Conservation (phyloP, 1,140 invertebrate species). For the Dreissena polymorpha region DNA sequence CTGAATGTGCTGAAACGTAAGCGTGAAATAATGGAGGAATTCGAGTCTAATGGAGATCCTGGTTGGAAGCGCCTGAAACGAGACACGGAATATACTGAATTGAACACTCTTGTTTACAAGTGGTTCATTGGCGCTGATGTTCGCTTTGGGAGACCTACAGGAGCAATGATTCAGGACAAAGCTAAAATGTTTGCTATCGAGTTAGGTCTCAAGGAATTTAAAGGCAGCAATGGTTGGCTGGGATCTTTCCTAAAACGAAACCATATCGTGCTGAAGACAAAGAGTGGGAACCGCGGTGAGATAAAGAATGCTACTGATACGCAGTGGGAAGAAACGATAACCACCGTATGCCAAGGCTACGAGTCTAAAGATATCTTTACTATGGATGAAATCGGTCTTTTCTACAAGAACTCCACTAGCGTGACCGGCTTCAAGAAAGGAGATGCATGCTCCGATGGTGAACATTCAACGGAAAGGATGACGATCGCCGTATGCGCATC, state of each 20-base stretch:
- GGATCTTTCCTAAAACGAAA: conserved; percentile 4
- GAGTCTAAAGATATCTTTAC: not conserved
- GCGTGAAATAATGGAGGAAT: conserved; percentile 21
- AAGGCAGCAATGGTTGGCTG: conserved; percentile 6
- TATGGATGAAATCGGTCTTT: not conserved
- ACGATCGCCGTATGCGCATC: not conserved
- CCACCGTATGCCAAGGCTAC: not conserved
- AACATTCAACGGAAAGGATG: not conserved
- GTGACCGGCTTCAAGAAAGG: not conserved
- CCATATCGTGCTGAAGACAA: not conserved
- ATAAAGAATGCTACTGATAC: not conserved
- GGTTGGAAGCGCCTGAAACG: not conserved
- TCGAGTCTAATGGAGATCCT: not conserved
- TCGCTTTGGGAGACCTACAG: not conserved
- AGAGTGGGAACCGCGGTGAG: not conserved
- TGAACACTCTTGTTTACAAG: conserved; percentile 9
- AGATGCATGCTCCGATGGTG: not conserved
- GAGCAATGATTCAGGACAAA: conserved; percentile 1
- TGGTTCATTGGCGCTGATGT: conserved; percentile 12
- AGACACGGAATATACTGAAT: conserved; percentile 13
- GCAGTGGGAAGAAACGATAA: not conserved
- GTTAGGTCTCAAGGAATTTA: not conserved
- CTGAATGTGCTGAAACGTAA: conserved; percentile 11
- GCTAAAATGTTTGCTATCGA: not conserved
- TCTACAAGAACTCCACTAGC: not conserved